Evolutionary conservation across 2,113 vertebrate species (phyloP).

Genomic region (Hyla sarda): DNA sequence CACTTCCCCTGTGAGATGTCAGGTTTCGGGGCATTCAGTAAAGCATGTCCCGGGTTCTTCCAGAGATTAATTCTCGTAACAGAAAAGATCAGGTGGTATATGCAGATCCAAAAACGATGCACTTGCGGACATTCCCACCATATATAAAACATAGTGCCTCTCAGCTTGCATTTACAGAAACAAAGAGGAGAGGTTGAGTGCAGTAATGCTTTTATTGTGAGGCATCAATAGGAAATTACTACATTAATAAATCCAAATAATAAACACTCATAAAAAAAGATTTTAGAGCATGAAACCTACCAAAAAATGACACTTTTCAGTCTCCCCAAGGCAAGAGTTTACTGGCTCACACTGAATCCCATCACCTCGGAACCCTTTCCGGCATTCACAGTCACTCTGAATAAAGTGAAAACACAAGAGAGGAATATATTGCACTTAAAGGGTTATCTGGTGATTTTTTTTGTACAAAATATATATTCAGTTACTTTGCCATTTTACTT

Average conservation of each 20-base stretch:
- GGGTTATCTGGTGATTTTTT: too few species aligned
- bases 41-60: too few species aligned
- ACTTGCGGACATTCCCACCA: too few species aligned
- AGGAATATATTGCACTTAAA: neutral
- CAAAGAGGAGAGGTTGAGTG: too few species aligned
- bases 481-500: neutral
- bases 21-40: too few species aligned
- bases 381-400: slow-evolving; percentile 88
- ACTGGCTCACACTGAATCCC: slow-evolving; percentile 82
- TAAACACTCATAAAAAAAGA: neutral
- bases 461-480: too few species aligned
- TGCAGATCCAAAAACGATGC: too few species aligned
- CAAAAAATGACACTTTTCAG: slow-evolving; percentile 82
- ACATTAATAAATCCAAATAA: neutral
- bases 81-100: too few species aligned
- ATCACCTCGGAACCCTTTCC: slow-evolving; percentile 81
- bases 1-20: too few species aligned
- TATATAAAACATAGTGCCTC: too few species aligned
- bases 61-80: too few species aligned
- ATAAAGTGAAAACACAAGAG: slow-evolving; percentile 50
- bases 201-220: neutral
- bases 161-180: too few species aligned
- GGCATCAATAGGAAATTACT: neutral
- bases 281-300: slow-evolving; percentile 71
- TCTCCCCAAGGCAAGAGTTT: slow-evolving; percentile 80